Evolutionary conservation across 2,113 vertebrate genomes (phyloP), one percentile per base, ranked within the genome.

Genomic region (Haplochromis vanheusdeni): DNA sequence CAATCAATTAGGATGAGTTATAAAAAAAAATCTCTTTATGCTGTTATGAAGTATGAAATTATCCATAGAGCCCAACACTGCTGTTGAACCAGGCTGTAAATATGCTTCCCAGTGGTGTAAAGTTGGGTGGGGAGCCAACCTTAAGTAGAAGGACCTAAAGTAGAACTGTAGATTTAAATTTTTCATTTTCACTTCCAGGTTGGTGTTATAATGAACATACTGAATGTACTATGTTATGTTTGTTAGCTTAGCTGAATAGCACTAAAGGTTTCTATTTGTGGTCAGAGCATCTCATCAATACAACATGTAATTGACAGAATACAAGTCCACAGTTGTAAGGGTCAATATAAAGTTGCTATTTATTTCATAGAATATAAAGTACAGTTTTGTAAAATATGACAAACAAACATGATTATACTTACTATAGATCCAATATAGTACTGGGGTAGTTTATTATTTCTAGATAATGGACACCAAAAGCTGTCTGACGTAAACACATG

Each of bases 331-430:
- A 84, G 9, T 21, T 31, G 51, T 68, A 49, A 26, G 55, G 85
- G 87, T 93, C 28, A 35, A 86, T 93, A 94, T 87, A 93, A 93
- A 93, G 89, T 89, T 86, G 81, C 85, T 86, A 91, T 95, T 95
- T 95, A 95, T 95, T 94, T 89, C 60, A 91, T 77, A 77, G 80
- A 91, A 81, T 94, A 94, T 93, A 93, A 92, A 95, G 91, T 81
- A 93, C 81, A 95, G 91, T 85, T 90, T 62, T 85, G 89, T 89
- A 88, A 92, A 92, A 93, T 93, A 95, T 90, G 89, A 91, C 92
- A 92, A 86, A 92, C 77, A 75, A 91, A 87, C 88, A 93, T 60
- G 87, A 89, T 85, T 89, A 94, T 45, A 94, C 84, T 83, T 90
- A 11, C 81, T 28, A 90, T 89, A 91, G 83, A 91, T 91, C 89